phyloP scores from a whole-genome alignment of 1,140 invertebrate genomes.

The Plodia interpunctella region DNA sequence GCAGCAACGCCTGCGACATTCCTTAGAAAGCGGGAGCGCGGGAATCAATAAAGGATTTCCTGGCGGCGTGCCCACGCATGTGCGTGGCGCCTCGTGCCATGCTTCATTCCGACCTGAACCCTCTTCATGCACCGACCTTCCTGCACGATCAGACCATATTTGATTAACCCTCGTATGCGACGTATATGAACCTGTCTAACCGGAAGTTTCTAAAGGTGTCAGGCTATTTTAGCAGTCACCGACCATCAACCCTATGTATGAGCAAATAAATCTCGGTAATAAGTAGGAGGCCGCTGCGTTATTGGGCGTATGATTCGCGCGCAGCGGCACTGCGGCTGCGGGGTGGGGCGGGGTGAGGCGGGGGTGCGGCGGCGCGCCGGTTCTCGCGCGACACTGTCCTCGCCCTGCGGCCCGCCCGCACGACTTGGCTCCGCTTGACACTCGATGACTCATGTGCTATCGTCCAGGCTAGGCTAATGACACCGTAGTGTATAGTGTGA shows the following conservation, averaged over 20 bases:
- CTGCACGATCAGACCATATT: not conserved
- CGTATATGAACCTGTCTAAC: not conserved
- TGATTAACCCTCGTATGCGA: not conserved
- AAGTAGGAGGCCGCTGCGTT: slow-evolving; percentile 61
- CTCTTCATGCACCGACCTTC: not conserved
- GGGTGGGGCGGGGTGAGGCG: slow-evolving; percentile 25
- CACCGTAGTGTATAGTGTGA: slow-evolving; percentile 57
- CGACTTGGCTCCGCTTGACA: slow-evolving; percentile 31
- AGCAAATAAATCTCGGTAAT: slow-evolving; percentile 71
- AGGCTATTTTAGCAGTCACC: slow-evolving; percentile 27
- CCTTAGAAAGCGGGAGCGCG: slow-evolving; percentile 69
- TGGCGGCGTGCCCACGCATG: slow-evolving; percentile 73
- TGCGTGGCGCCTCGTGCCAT: slow-evolving; percentile 46
- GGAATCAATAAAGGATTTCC: slow-evolving; percentile 76
- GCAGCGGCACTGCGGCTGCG: slow-evolving; percentile 67
- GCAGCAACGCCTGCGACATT: slow-evolving; percentile 68
- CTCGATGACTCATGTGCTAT: slow-evolving; percentile 44
- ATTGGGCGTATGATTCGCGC: slow-evolving; percentile 73
- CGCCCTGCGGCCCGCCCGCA: slow-evolving; percentile 42
- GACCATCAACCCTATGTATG: slow-evolving; percentile 53
- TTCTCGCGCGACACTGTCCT: slow-evolving; percentile 40
- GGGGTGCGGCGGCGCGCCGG: slow-evolving; percentile 16
- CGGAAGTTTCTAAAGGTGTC: slow-evolving; percentile 19
- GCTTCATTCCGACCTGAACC: slow-evolving; percentile 2
- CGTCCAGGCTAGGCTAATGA: slow-evolving; percentile 36